Conservation (phyloP, 2,888 invertebrate genomes). For the Branchipolynoe longqiensis region DNA sequence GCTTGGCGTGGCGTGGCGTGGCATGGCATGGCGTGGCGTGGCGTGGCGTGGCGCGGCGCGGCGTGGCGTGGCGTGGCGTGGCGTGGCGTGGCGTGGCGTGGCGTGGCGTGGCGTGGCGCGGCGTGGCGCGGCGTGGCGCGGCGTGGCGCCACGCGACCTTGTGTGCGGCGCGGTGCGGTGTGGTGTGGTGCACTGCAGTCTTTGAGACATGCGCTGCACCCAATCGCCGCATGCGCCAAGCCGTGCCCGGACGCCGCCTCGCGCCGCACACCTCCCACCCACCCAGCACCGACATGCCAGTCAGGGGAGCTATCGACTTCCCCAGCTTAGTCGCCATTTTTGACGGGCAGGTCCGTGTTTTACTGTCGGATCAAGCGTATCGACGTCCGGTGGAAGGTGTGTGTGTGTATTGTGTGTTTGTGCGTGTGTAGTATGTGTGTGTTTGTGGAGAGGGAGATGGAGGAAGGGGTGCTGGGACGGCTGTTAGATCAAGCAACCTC, state of each 20-base stretch:
- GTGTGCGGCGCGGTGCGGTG: neutral
- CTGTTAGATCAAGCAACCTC: too few relatives aligned
- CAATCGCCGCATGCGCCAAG: too few relatives aligned
- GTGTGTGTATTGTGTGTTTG: too few relatives aligned
- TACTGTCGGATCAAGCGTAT: conserved; percentile 51
- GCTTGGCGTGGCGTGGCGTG: neutral
- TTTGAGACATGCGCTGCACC: too few relatives aligned
- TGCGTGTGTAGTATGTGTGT: too few relatives aligned
- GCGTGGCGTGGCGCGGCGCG: neutral
- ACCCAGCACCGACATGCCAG: too few relatives aligned
- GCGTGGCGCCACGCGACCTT: neutral
- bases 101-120: neutral
- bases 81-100: neutral
- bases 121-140: neutral
- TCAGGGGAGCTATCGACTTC: conserved; percentile 35
- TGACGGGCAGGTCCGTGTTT: conserved; percentile 44
- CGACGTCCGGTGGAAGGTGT: conserved; percentile 43
- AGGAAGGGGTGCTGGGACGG: too few relatives aligned
- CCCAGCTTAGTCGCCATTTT: conserved; percentile 39
- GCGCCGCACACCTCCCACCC: too few relatives aligned
- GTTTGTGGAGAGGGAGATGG: too few relatives aligned
- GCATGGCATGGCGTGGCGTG: neutral
- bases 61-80: neutral
- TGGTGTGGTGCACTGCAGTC: too few relatives aligned
- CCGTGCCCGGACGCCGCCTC: too few relatives aligned